Evolutionary conservation across 2,797 vertebrate species (phyloP), one percentile per base, ranked within the genome.

Genomic region (Bucorvus abyssinicus): DNA sequence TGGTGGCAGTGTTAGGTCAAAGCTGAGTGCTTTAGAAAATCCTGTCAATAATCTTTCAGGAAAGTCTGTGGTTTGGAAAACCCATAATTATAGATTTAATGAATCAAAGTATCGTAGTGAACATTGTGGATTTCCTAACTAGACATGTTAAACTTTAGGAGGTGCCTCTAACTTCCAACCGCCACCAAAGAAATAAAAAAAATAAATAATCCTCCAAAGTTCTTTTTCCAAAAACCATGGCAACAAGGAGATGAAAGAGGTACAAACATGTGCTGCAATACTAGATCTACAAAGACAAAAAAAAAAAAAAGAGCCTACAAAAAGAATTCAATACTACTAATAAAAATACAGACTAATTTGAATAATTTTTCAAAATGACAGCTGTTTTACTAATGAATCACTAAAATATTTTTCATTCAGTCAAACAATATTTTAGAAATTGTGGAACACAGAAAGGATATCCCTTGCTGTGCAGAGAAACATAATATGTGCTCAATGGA

Each of bases 391-490:
- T 97, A 97, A 97, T 95, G 97, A 98, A 97, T 97, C 95, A 92
- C 87, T 98, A 94, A 96, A 97, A 97, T 97, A 97, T 97, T 98
- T 98, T 97, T 97, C 94, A 95, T 97, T 97, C 96, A 97, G 94
- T 97, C 91, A 98, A 98, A 97, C 96, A 89, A 96, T 96, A 96
- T 97, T 98, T 97, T 97, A 97, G 97, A 97, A 97, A 97, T 96
- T 98, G 96, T 97, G 96, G 95, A 96, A 96, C 96, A 92, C 78
- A 96, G 94, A 97, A 97, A 97, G 97, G 97, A 98, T 97, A 97
- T 97, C 92, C 94, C 98, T 98, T 97, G 97, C 98, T 98, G 98
- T 96, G 98, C 93, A 95, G 63, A 64, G 97, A 97, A 98, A 98
- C 93, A 90, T 96, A 96, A 98, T 98, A 97, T 84, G 87, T 97